A percentile compares a stretch with the other conserved stretches of the same genome.
phyloP scores from a whole-genome alignment of 2,888 invertebrate species.

The Boloria euphrosyne region DNA sequence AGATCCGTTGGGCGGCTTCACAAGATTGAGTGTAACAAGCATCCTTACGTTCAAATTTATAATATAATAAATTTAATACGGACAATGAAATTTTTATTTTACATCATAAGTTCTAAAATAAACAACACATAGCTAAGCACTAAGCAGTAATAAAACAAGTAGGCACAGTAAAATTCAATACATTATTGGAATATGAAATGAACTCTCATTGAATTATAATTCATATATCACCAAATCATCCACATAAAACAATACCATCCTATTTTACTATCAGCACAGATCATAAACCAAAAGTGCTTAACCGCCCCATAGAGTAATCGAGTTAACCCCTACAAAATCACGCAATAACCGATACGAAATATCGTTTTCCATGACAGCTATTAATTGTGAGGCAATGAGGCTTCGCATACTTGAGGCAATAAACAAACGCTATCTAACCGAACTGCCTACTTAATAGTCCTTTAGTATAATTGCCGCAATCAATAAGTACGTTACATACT shows the following conservation, averaged over 20 bases:
- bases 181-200: too few species aligned
- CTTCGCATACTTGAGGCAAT: conserved; percentile 61
- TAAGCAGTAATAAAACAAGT: too few species aligned
- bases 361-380: conserved; percentile 64
- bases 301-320: conserved; percentile 63
- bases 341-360: conserved; percentile 64
- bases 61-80: too few species aligned
- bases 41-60: too few species aligned
- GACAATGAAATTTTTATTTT: too few species aligned
- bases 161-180: too few species aligned
- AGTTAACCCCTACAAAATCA: conserved; percentile 71
- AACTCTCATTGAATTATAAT: conserved; percentile 8
- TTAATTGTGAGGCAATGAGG: conserved; percentile 63
- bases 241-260: conserved; percentile 29
- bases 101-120: too few species aligned
- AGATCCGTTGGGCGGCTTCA: too few species aligned
- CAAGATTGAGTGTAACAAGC: too few species aligned
- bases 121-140: too few species aligned
- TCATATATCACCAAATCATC: conserved; percentile 8
- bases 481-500: conserved; percentile 45
- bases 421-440: conserved; percentile 64
- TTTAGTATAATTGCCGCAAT: conserved; percentile 62
- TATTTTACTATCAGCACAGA: conserved; percentile 40
- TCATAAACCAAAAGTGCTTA: conserved; percentile 55
- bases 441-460: conserved; percentile 59